phyloP scores from a whole-genome alignment of 1,140 invertebrate genomes.

The Dendroctonus valens region DNA sequence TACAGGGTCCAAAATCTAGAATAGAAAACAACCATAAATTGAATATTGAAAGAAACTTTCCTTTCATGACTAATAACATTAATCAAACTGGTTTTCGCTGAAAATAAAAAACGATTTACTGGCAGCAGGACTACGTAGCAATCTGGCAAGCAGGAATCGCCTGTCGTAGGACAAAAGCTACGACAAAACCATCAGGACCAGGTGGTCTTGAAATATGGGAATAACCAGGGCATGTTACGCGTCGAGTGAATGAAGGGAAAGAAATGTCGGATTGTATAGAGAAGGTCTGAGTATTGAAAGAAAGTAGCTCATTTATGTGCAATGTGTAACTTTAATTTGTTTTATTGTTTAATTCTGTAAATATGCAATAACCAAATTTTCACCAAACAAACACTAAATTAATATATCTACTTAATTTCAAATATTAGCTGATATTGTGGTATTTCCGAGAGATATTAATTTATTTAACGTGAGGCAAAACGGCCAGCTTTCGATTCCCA shows the following conservation, averaged over 20 bases:
- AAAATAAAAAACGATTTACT: constrained; percentile 5
- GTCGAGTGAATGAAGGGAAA: constrained; percentile 3
- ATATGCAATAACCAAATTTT: no score
- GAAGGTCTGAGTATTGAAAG: background rate
- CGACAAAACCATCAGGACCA: constrained; percentile 18
- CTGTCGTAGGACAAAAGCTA: constrained; percentile 17
- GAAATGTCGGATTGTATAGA: constrained; percentile 1
- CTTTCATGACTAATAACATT: constrained; percentile 1
- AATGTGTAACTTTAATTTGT: background rate
- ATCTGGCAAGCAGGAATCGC: background rate
- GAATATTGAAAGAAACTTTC: no score
- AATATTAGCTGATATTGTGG: no score
- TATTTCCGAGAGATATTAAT: no score
- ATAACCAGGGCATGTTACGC: constrained; percentile 10
- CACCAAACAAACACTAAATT: no score
- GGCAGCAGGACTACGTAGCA: background rate
- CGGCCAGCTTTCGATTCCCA: no score
- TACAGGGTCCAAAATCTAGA: no score
- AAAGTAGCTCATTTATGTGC: background rate
- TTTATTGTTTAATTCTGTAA: background rate
- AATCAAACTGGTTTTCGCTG: background rate
- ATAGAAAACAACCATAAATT: no score
- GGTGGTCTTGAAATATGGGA: constrained; percentile 16
- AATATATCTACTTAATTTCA: no score
- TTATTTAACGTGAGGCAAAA: no score